Evolutionary conservation across 2,113 vertebrate genomes (phyloP), one percentile per base, ranked within the genome.

Genomic region (Triplophysa rosa): DNA sequence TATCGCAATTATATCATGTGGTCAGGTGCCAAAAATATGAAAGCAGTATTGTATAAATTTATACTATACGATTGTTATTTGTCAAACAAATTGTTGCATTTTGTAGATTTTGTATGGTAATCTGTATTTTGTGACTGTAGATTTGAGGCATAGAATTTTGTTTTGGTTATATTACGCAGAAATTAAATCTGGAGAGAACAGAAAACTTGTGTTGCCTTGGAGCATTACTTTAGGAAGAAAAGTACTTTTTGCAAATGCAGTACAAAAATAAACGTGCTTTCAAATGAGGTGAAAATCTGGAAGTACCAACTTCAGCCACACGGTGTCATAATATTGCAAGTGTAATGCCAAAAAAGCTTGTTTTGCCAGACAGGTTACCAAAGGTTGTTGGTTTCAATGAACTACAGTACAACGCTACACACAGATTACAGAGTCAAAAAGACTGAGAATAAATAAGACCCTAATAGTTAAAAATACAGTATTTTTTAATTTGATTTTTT

Each of bases 61-160:
- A 91, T 91, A 93, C 92, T 91, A 87, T 92, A 91, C 82, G 88
- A 90, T 88, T 90, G 88, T 92, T 90, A 88, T 89, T 83, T 90
- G 84, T 92, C 86, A 85, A 89, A 92, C 88, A 91, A 91, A 91
- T 88, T 90, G 90, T 91, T 93, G 90, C 86, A 89, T 93, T 93
- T 93, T 92, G 89, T 92, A 92, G 92, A 87, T 91, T 93, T 93
- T 93, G 91, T 93, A 92, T 90, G 86, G 90, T 92, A 88, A 90
- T 80, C 85, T 90, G 91, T 91, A 89, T 90, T 90, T 90, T 89
- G 90, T 92, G 92, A 90, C 82, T 87, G 87, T 87, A 80, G 84
- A 90, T 87, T 91, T 88, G 84, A 82, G 89, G 84, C 84, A 89
- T 87, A 86, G 81, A 86, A 87, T 84, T 88, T 78, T 88, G 81